phyloP scores from a whole-genome alignment of 2,113 vertebrate genomes.

The Chaenocephalus aceratus region DNA sequence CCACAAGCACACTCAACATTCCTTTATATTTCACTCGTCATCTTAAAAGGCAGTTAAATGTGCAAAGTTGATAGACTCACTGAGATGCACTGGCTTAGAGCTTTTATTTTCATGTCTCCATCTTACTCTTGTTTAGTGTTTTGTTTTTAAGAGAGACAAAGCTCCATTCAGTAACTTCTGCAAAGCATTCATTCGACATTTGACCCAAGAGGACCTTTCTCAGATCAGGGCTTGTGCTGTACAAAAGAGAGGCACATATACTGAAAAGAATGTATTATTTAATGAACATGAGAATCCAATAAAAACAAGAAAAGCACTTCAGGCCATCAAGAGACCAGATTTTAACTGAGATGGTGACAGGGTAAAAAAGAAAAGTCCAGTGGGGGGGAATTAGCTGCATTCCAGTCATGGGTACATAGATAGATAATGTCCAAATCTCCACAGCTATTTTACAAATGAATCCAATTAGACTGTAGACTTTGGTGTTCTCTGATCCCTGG shows the following conservation, averaged over 20 bases:
- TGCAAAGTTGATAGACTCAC: slow-evolving; percentile 13
- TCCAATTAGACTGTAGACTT: slow-evolving; percentile 74
- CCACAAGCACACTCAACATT: slow-evolving; percentile 17
- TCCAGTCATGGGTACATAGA: slow-evolving; percentile 84
- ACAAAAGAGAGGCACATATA: slow-evolving; percentile 38
- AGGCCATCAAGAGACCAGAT: slow-evolving; percentile 41
- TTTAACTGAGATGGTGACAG: slow-evolving; percentile 54
- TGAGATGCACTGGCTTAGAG: slow-evolving; percentile 19
- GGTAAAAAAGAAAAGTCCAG: slow-evolving; percentile 46
- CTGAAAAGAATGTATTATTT: slow-evolving; percentile 55
- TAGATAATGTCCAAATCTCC: slow-evolving; percentile 79
- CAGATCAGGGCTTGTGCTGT: slow-evolving; percentile 36
- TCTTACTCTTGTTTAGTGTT: slow-evolving; percentile 1
- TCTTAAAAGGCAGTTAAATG: slow-evolving; percentile 16
- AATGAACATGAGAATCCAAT: slow-evolving; percentile 67
- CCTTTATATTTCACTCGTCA: slow-evolving; percentile 26
- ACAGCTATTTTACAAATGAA: slow-evolving; percentile 80
- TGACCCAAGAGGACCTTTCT: slow-evolving; percentile 52
- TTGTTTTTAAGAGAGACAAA: slow-evolving; percentile 42
- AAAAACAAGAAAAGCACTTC: slow-evolving; percentile 51
- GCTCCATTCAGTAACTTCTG: slow-evolving; percentile 49
- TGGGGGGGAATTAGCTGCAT: slow-evolving; percentile 55
- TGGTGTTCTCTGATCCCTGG: slow-evolving; percentile 67
- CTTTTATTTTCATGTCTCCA: slow-evolving; percentile 26
- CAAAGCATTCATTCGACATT: slow-evolving; percentile 57